Evolutionary conservation across 2,113 vertebrate genomes (phyloP), one percentile per base, ranked within the genome.

Genomic region (Menidia beryllina): DNA sequence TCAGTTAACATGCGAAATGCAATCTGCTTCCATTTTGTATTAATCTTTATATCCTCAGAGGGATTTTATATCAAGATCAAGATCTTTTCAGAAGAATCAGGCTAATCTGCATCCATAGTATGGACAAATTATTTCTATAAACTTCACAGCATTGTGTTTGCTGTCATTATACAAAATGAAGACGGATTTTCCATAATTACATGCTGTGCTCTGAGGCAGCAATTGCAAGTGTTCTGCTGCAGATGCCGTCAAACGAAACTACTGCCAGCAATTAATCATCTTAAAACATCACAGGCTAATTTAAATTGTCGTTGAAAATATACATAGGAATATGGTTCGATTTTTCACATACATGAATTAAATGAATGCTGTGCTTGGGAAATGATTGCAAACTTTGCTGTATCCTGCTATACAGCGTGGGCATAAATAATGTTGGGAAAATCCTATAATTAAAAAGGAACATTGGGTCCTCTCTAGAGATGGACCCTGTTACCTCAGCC

Each of bases 401-500:
- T 39, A 24, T 55, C 15, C 45, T 60, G 17, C 24, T n/a, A 25
- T 38, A 7, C 20, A 45, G 36, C 10, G 52, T 54, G 10, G 39
- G 45, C 10, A 57, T 72, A 19, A 24, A 77, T 60, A 21, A 63
- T 48, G 20, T 10, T 39, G 10, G 30, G 26, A 41, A 71, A 49
- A 11, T 19, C 21, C 21, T 45, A 27, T 12, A 48, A 72, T 30
- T 5, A 25, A 41, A 47, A 8, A 36, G 21, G 47, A 38, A 67
- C 38, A 45, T 38, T 75, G 36, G 38, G 67, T 12, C 53, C 45
- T 30, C 38, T 70, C n/a, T 55, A 38, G 14, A 58, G 62, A 69
- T 57, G 56, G n/a, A 48, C 27, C 52, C n/a, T 20, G 36, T 60
- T 74, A 48, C 23, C 43, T 52, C 14, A 60, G 51, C 34, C 34